Evolutionary conservation across 2,797 vertebrate species (phyloP), one percentile per base, ranked within the genome.

Genomic region (Sebastolobus alascanus): DNA sequence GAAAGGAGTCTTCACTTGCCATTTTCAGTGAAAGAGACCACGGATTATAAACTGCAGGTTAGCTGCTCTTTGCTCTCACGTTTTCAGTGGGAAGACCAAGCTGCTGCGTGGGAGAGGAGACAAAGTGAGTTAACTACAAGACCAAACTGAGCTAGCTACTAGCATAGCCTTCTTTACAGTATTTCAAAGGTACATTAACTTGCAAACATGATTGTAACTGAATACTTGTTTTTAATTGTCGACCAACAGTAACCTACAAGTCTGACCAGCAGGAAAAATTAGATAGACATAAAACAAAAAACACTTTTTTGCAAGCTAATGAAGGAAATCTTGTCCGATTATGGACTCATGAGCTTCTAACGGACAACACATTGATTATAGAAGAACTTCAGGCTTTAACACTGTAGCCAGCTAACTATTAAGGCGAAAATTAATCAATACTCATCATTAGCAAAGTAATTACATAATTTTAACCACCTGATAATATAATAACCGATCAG

Each of bases 1-100:
- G 9, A n/a, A 8, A 1, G 1, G 69, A 72, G 58, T 79, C 72
- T 29, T 0, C 54, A 25, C 14, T 16, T 38, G 37, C 14, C 84
- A 90, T 90, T 71, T 40, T 68, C 7, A 20, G 18, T 59, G 14
- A 46, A 18, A 43, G 3, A 43, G 11, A 70, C 20, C 3, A 1
- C 4, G 13, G 38, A 6, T 4, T 6, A 3, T 7, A 1, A 50
- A 46, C 14, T 2, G 3, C 18, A 54, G 35, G 25, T 67, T 37
- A 33, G 25, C n/a, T n/a, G 13, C 3, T 56, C 8, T 73, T 65
- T 59, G 18, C 3, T 16, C 14, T 16, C 54, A 22, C 11, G 37
- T 38, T 1, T n/a, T n/a, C 38, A 14, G 33, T 6, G 4, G n/a
- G 10, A 13, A 22, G 4, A 50, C 10, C 16, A 10, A 31, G 8